phyloP scores from a whole-genome alignment of 1,140 invertebrate species.

The Neodiprion virginianus region DNA sequence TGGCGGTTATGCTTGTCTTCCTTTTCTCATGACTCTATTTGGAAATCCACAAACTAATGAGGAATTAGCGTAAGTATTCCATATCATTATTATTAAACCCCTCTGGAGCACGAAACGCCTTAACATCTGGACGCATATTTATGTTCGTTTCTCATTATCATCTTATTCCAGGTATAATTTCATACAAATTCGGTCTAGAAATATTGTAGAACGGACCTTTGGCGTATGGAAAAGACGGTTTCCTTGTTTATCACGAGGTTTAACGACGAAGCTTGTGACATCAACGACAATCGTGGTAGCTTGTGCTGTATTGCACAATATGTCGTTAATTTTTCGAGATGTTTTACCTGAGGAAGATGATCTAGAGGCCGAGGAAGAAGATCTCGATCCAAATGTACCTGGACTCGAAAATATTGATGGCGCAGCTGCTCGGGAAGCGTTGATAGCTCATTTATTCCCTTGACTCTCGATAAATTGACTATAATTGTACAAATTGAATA shows the following conservation, averaged over 20 bases:
- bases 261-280: slow-evolving; percentile 42
- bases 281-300: slow-evolving; percentile 45
- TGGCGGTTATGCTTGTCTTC: neutral
- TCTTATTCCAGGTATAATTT: slow-evolving; percentile 10
- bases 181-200: slow-evolving; percentile 46
- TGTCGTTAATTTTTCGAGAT: slow-evolving; percentile 36
- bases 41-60: neutral
- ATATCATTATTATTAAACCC: neutral
- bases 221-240: slow-evolving; percentile 54
- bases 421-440: neutral
- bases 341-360: slow-evolving; percentile 15
- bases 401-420: neutral
- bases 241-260: slow-evolving; percentile 40
- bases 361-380: neutral
- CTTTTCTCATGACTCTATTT: slow-evolving; percentile 1
- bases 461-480: neutral
- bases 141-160: neutral
- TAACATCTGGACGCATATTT: neutral
- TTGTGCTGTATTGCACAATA: slow-evolving; percentile 53
- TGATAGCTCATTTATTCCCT: neutral
- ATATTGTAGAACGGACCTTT: slow-evolving; percentile 49
- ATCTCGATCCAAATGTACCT: neutral
- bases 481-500: too few relatives aligned
- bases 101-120: neutral
- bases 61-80: neutral